phyloP scores from a whole-genome alignment of 2,888 invertebrate species.

The Lithophane socia region DNA sequence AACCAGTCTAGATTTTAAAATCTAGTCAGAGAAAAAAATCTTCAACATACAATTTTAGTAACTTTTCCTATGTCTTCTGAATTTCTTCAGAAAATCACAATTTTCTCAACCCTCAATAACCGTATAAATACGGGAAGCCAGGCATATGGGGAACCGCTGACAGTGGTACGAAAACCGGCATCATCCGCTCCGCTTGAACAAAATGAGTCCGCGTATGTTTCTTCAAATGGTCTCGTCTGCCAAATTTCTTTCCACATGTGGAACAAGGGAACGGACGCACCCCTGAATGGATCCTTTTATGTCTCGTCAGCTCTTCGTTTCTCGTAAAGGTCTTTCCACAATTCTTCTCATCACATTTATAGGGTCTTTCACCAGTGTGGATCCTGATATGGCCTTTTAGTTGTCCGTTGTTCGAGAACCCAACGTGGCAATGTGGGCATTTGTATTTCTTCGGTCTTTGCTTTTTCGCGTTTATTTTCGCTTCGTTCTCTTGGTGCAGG shows the following conservation, averaged over 20 bases:
- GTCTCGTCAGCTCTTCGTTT: slow-evolving; percentile 97
- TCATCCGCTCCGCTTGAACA: slow-evolving; percentile 91
- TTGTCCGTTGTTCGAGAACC: slow-evolving; percentile 98
- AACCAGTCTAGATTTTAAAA: neutral
- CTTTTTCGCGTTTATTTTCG: slow-evolving; percentile 93
- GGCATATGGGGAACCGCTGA: slow-evolving; percentile 86
- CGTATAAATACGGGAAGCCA: slow-evolving; percentile 89
- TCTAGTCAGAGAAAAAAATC: neutral
- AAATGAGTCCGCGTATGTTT: slow-evolving; percentile 97
- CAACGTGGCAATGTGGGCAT: slow-evolving; percentile 96
- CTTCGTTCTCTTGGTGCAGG: slow-evolving; percentile 93
- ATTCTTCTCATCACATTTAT: slow-evolving; percentile 95
- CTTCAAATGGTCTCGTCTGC: slow-evolving; percentile 97
- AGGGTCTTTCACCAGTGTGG: slow-evolving; percentile 97
- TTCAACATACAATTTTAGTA: neutral
- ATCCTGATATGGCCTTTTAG: slow-evolving; percentile 97
- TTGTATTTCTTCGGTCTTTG: slow-evolving; percentile 97
- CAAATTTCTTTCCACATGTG: slow-evolving; percentile 97
- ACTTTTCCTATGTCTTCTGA: slow-evolving; percentile 37
- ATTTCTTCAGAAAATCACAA: slow-evolving; percentile 32
- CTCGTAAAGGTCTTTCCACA: slow-evolving; percentile 97
- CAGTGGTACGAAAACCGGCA: slow-evolving; percentile 91
- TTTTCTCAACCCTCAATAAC: slow-evolving; percentile 81
- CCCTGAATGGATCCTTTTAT: slow-evolving; percentile 97
- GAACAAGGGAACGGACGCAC: slow-evolving; percentile 96